These are phyloP conservation scores for Platerodrilus igneus DNA, from an alignment of 2,888 invertebrate species.

Conservation along the genomic window DNA sequence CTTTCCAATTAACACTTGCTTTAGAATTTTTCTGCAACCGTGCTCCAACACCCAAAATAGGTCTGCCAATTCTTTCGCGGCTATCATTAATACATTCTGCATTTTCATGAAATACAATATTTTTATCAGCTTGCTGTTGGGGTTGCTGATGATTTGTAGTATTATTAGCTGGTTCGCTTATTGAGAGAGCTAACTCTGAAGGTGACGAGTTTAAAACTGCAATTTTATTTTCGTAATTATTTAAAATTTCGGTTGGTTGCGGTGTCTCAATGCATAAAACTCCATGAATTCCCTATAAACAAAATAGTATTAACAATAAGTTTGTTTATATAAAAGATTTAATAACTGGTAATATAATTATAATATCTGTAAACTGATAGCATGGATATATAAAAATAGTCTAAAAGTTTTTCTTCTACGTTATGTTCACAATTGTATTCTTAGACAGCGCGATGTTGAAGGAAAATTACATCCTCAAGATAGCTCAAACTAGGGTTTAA, in stretches of 20 bases:
- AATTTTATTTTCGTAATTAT: conserved; percentile 41
- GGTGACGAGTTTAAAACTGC: conserved; percentile 41
- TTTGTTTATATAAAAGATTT: too few species aligned
- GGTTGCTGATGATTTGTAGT: conserved; percentile 8
- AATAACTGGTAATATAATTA: too few species aligned
- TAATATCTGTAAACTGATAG: too few species aligned
- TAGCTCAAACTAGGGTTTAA: too few species aligned
- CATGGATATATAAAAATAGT: too few species aligned
- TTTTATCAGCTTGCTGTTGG: conserved; percentile 9
- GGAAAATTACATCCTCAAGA: too few species aligned
- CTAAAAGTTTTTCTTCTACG: too few species aligned
- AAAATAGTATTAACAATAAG: conserved; percentile 5
- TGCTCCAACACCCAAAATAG: conserved; percentile 43
- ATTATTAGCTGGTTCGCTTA: conserved; percentile 19
- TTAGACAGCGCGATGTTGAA: too few species aligned
- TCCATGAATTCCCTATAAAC: conserved; percentile 35
- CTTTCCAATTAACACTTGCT: too few species aligned
- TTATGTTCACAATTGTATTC: too few species aligned
- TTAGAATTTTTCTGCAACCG: conserved; percentile 35
- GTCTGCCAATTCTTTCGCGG: conserved; percentile 37
- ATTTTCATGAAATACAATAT: conserved; percentile 2
- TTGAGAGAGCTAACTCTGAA: conserved; percentile 26
- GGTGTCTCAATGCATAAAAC: conserved; percentile 40
- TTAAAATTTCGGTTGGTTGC: conserved; percentile 37
- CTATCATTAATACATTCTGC: conserved; percentile 9